A percentile compares a stretch with the other conserved stretches of the same genome.
Evolutionary conservation across 1,140 invertebrate genomes (phyloP).

Genomic region (Conus ventricosus): DNA sequence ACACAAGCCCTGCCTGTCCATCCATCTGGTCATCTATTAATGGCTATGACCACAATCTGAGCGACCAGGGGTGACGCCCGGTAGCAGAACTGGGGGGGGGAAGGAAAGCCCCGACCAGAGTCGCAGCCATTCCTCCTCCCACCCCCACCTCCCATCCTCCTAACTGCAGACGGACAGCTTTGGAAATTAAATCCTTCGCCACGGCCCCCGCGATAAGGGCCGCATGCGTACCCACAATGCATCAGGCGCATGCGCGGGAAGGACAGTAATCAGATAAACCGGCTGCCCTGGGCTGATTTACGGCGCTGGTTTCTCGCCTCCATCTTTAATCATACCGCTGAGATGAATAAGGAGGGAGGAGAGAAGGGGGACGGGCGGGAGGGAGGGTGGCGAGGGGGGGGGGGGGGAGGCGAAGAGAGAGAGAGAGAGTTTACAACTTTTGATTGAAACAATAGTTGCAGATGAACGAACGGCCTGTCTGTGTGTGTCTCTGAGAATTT

Average conservation of each 20-base stretch:
- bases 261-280: conserved; percentile 40
- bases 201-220: conserved; percentile 16
- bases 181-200: conserved; percentile 17
- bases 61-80: too few species aligned
- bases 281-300: conserved; percentile 27
- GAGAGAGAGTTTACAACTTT: too few species aligned
- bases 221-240: conserved; percentile 33
- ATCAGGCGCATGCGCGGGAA: conserved; percentile 22
- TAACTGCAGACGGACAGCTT: conserved; percentile 14
- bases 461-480: too few species aligned
- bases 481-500: too few species aligned
- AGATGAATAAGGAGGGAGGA: conserved; percentile 7
- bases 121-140: too few species aligned
- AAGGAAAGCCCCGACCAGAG: too few species aligned
- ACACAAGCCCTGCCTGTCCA: too few species aligned
- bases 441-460: too few species aligned
- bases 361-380: neutral
- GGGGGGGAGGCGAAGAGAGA: neutral
- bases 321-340: conserved; percentile 19
- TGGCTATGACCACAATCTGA: too few species aligned
- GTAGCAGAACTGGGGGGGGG: too few species aligned
- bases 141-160: neutral
- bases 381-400: neutral
- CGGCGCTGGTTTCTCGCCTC: neutral
- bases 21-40: too few species aligned